Percentiles rank a stretch among this genome's conserved stretches.
These are phyloP conservation scores for Sphaerophoria taeniata DNA, from an alignment of 2,888 invertebrate genomes.

Conservation along the genomic window DNA sequence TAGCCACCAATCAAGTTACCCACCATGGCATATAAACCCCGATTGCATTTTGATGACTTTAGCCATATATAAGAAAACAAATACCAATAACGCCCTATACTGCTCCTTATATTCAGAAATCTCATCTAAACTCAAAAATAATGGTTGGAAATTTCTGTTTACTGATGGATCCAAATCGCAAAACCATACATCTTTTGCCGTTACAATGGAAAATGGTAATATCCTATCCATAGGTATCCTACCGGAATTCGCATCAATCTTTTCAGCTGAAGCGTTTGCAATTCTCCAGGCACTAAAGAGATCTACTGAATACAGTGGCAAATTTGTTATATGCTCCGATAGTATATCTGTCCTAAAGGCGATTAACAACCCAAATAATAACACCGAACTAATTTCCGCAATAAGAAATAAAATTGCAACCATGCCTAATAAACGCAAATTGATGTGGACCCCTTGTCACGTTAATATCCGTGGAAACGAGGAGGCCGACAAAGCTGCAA, in stretches of 20 bases:
- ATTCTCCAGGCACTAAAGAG: background rate
- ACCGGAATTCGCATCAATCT: background rate
- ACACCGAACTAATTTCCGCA: no score
- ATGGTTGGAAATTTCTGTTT: slow-evolving; percentile 1
- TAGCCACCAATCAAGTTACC: background rate
- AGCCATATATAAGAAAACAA: background rate
- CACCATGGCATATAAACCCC: slow-evolving; percentile 5
- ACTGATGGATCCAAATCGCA: slow-evolving; percentile 9
- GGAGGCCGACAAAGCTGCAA: no score
- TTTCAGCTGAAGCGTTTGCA: slow-evolving; percentile 8
- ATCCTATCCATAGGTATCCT: background rate
- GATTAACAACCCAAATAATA: no score
- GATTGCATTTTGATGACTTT: background rate
- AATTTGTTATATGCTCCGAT: no score
- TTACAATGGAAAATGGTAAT: slow-evolving; percentile 8
- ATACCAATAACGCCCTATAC: slow-evolving; percentile 6
- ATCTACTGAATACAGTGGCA: background rate
- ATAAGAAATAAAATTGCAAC: no score
- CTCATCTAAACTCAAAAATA: slow-evolving; percentile 7
- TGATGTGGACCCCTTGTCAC: no score
- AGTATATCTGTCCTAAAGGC: no score
- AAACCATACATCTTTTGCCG: background rate
- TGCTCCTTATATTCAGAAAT: background rate
- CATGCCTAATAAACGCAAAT: no score
- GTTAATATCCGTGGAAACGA: no score